phyloP scores from a whole-genome alignment of 2,797 vertebrate genomes.

The Megalops cyprinoides region DNA sequence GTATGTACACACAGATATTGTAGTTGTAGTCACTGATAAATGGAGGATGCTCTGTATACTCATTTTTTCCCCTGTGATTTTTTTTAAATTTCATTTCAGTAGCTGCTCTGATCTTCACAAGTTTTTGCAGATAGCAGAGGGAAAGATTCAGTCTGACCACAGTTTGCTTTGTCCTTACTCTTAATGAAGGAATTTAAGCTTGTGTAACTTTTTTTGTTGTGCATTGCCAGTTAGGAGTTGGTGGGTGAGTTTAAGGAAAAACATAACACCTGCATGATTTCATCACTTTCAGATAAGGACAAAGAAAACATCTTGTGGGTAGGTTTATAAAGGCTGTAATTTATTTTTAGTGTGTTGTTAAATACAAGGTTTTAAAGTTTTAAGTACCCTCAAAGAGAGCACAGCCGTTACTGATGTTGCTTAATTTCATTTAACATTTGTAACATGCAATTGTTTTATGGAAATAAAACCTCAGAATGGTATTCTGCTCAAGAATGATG shows the following conservation, averaged over 20 bases:
- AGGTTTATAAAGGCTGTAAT: no score
- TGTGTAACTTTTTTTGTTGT: neutral
- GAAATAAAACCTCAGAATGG: no score
- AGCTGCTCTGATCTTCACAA: neutral
- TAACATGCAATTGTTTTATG: no score
- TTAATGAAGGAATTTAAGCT: neutral
- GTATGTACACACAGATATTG: neutral
- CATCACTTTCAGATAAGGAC: no score
- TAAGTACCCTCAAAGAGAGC: no score
- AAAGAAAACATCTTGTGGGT: no score
- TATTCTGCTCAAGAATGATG: no score
- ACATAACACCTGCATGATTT: no score
- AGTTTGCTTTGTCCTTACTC: neutral
- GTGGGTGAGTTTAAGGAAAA: neutral
- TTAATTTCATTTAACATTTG: no score
- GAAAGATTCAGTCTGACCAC: neutral
- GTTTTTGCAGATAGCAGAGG: neutral
- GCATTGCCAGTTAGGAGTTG: neutral
- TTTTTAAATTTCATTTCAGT: neutral
- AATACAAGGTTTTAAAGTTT: no score
- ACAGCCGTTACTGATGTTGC: no score
- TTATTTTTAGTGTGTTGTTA: no score
- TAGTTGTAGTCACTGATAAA: neutral
- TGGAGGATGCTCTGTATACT: neutral
- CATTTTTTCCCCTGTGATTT: neutral